Percentiles rank a stretch among this genome's conserved stretches.
Evolutionary conservation across 2,888 invertebrate genomes (phyloP).

Genomic region (Acleris laterana): DNA sequence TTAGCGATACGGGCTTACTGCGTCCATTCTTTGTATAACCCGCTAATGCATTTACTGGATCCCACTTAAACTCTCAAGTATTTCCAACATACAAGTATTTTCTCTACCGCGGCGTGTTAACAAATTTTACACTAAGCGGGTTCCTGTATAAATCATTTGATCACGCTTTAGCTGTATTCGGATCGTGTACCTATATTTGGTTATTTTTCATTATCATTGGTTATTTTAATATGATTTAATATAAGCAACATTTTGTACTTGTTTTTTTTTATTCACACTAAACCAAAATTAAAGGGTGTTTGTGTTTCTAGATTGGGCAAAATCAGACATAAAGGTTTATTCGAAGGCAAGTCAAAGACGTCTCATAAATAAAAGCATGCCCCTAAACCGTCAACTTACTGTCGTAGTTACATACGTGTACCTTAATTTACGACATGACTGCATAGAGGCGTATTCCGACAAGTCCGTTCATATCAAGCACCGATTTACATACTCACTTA

Average conservation of each 20-base stretch:
- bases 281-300: too few species aligned
- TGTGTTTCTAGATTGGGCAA: too few species aligned
- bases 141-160: conserved; percentile 25
- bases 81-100: conserved; percentile 22
- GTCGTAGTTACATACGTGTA: too few species aligned
- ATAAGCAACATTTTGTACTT: too few species aligned
- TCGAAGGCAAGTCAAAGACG: too few species aligned
- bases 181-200: background rate
- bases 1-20: background rate
- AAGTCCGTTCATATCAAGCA: conserved; percentile 19
- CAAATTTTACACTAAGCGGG: conserved; percentile 30
- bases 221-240: background rate
- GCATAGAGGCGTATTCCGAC: conserved; percentile 27
- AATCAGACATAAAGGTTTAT: too few species aligned
- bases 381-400: too few species aligned
- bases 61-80: conserved; percentile 25
- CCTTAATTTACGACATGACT: conserved; percentile 13
- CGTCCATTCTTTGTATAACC: conserved; percentile 19
- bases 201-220: background rate
- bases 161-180: conserved; percentile 23
- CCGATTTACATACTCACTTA: conserved; percentile 10
- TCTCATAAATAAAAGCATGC: too few species aligned
- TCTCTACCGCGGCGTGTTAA: conserved; percentile 20
- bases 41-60: conserved; percentile 36
- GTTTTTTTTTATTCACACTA: too few species aligned